Percentiles rank a stretch among this genome's conserved stretches.
phyloP scores from a whole-genome alignment of 2,113 vertebrate genomes.

The Hypanus sabinus region DNA sequence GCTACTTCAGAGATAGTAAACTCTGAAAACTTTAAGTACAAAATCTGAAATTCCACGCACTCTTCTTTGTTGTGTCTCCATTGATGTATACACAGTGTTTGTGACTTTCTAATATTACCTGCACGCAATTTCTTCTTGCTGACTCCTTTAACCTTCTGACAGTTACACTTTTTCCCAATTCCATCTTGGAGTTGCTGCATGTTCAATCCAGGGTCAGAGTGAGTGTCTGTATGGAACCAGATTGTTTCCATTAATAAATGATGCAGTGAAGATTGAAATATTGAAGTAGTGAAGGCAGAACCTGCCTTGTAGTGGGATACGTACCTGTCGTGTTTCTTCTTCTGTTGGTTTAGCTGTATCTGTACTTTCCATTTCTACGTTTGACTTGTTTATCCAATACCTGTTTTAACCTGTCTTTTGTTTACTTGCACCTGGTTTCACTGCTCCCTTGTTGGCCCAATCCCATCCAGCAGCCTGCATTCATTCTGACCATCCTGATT shows the following conservation, averaged over 20 bases:
- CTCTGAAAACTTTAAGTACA: neutral
- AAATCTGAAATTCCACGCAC: neutral
- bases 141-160: neutral
- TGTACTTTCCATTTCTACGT: too few species aligned
- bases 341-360: neutral
- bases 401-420: neutral
- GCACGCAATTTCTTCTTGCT: neutral
- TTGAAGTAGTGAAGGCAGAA: neutral
- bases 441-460: neutral
- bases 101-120: neutral
- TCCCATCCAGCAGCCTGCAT: neutral
- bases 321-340: neutral
- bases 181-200: neutral
- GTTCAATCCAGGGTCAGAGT: neutral
- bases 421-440: neutral
- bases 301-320: neutral
- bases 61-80: neutral
- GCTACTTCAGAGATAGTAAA: neutral
- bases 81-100: neutral
- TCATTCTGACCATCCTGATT: too few species aligned
- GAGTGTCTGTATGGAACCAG: neutral
- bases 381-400: too few species aligned
- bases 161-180: neutral
- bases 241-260: neutral
- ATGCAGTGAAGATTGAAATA: neutral